These are phyloP conservation scores for Macaria liturata DNA, from an alignment of 2,888 invertebrate genomes.

Conservation along the genomic window DNA sequence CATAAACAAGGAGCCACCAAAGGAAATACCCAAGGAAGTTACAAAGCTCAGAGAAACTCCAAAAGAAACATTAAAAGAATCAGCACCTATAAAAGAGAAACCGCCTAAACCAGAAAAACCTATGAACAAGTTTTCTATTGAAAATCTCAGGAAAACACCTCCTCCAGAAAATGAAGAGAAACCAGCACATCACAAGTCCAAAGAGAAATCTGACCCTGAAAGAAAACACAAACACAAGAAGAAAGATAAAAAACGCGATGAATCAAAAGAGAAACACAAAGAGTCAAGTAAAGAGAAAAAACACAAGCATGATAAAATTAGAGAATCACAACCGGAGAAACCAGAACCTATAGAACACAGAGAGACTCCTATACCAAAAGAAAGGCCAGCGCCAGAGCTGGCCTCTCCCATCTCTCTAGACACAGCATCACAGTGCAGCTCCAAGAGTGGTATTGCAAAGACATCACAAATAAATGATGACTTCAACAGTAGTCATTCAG, in stretches of 20 bases:
- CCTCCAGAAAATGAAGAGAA: slow-evolving; percentile 66
- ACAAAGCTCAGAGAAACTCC: slow-evolving; percentile 66
- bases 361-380: slow-evolving; percentile 70
- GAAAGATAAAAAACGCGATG: slow-evolving; percentile 86
- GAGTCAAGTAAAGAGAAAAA: slow-evolving; percentile 79
- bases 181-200: slow-evolving; percentile 64
- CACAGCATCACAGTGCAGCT: slow-evolving; percentile 78
- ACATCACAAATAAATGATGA: slow-evolving; percentile 64
- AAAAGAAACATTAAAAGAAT: slow-evolving; percentile 62
- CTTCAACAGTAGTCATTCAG: slow-evolving; percentile 70
- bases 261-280: slow-evolving; percentile 85
- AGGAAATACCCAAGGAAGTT: slow-evolving; percentile 61
- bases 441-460: slow-evolving; percentile 73
- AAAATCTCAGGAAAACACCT: slow-evolving; percentile 76
- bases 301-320: slow-evolving; percentile 80
- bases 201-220: slow-evolving; percentile 79
- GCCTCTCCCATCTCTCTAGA: slow-evolving; percentile 77
- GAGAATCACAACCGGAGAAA: slow-evolving; percentile 74
- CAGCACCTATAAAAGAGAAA: slow-evolving; percentile 65
- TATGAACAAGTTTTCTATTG: slow-evolving; percentile 75
- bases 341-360: slow-evolving; percentile 74
- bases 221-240: slow-evolving; percentile 85
- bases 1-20: slow-evolving; percentile 57
- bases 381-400: slow-evolving; percentile 64
- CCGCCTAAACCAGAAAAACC: slow-evolving; percentile 64